phyloP scores from a whole-genome alignment of 2,797 vertebrate species.

The Paguma larvata region DNA sequence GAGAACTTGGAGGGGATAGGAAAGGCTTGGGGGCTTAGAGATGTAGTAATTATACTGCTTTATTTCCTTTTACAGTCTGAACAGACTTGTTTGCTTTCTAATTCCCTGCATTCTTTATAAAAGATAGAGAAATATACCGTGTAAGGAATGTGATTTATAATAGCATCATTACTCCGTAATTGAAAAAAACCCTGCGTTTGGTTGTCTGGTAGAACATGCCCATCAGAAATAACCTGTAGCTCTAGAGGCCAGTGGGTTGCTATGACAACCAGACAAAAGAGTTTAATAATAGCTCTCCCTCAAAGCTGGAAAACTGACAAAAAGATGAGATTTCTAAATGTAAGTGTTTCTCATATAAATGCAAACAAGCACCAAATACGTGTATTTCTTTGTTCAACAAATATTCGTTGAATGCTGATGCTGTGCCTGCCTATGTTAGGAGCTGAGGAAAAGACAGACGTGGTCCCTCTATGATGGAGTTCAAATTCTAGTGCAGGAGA shows the following conservation, averaged over 20 bases:
- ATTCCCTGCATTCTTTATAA: background rate
- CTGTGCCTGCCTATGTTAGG: background rate
- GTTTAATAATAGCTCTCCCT: constrained; percentile 72
- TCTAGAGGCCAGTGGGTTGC: constrained; percentile 61
- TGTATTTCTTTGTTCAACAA: constrained; percentile 47
- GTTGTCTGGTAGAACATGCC: constrained; percentile 25
- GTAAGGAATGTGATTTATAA: constrained; percentile 63
- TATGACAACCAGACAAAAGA: constrained; percentile 70
- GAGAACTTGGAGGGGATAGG: background rate
- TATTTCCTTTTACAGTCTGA: background rate
- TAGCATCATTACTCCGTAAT: constrained; percentile 45
- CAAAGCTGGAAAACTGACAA: constrained; percentile 68
- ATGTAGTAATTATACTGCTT: background rate
- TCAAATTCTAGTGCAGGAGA: background rate
- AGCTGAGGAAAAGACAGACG: background rate
- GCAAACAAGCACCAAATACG: constrained; percentile 54
- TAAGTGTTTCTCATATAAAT: constrained; percentile 56
- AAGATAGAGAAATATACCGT: constrained; percentile 31
- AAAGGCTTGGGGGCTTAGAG: background rate
- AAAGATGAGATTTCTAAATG: constrained; percentile 59
- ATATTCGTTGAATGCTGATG: background rate
- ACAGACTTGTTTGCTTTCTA: constrained; percentile 21
- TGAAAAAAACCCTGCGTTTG: constrained; percentile 18
- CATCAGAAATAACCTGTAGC: constrained; percentile 66
- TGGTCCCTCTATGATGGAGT: background rate